Evolutionary conservation across 2,888 invertebrate species (phyloP).

Genomic region (Conchocele bisecta): DNA sequence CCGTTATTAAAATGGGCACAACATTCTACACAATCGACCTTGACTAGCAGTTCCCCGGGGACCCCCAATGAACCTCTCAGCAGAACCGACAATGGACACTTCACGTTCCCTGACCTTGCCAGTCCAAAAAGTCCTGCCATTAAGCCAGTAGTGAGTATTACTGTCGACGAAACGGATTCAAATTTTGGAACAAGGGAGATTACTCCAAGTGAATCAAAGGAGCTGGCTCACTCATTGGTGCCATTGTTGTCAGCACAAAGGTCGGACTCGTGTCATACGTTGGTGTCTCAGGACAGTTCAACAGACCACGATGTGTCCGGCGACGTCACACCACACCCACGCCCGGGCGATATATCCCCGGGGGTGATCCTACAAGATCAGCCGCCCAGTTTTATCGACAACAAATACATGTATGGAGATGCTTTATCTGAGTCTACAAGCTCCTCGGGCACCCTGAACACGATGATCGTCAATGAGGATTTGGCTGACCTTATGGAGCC

Average conservation of each 20-base stretch:
- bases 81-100: slow-evolving; percentile 36
- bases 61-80: slow-evolving; percentile 46
- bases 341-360: slow-evolving; percentile 29
- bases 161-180: slow-evolving; percentile 30
- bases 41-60: slow-evolving; percentile 41
- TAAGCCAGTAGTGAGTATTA: slow-evolving; percentile 35
- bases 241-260: slow-evolving; percentile 36
- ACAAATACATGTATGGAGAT: slow-evolving; percentile 28
- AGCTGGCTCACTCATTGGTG: neutral
- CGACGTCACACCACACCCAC: slow-evolving; percentile 37
- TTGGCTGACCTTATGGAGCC: neutral
- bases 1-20: slow-evolving; percentile 28
- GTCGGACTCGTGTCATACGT: slow-evolving; percentile 61
- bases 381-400: slow-evolving; percentile 1
- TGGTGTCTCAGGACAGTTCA: slow-evolving; percentile 46
- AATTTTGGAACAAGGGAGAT: slow-evolving; percentile 14
- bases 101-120: slow-evolving; percentile 27
- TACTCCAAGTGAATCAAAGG: slow-evolving; percentile 5
- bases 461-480: slow-evolving; percentile 17
- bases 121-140: neutral
- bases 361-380: slow-evolving; percentile 17
- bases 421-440: slow-evolving; percentile 51
- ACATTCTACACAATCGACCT: slow-evolving; percentile 47
- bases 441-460: slow-evolving; percentile 37
- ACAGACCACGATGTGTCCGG: slow-evolving; percentile 37